Evolutionary conservation across 2,797 vertebrate species (phyloP), one percentile per base, ranked within the genome.

Genomic region (Brachymystax lenok): DNA sequence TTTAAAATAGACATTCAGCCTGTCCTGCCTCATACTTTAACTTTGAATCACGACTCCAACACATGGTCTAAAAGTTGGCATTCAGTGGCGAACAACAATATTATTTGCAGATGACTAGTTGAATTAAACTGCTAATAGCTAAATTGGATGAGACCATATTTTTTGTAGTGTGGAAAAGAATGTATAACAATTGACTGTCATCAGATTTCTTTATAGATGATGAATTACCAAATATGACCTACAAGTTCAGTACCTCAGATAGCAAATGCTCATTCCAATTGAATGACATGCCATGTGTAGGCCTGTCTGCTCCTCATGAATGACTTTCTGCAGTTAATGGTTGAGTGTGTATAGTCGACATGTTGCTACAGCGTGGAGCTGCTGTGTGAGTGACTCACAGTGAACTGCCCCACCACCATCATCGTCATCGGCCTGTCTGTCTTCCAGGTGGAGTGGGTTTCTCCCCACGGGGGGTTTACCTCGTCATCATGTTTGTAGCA

Each of bases 1-100:
- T 61, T 61, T 8, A 74, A 24, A 74, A 75, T 64, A 67, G 33
- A 56, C 52, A 13, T 40, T 46, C 69, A 70, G 59, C 40, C 69
- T 69, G 21, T 64, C 33, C 40, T 52, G 56, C 67, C 28, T 61
- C n/a, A 64, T 33, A 75, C 12, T 71, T 63, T 35, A 6, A 50
- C 52, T 4, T 50, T 21, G 16, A 52, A 51, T 21, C 71, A 51
- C 51, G 30, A 54, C 24, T 46, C 66, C 61, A n/a, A 71, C 21
- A 75, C n/a, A 59, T 24, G n/a, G 56, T 21, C n/a, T 61, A n/a
- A 17, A 21, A 24, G 21, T 61, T 17, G 6, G 59, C 21, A 21
- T 61, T 8, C 21, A 10, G n/a, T n/a, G 21, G 8, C 8, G 8
- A 8, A 21, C n/a, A 24, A 24, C 16, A 61, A 46, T 46, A 10